A percentile compares a stretch with the other conserved stretches of the same genome.
phyloP scores from a whole-genome alignment of 2,797 vertebrate species.

The Xerus rutilus region DNA sequence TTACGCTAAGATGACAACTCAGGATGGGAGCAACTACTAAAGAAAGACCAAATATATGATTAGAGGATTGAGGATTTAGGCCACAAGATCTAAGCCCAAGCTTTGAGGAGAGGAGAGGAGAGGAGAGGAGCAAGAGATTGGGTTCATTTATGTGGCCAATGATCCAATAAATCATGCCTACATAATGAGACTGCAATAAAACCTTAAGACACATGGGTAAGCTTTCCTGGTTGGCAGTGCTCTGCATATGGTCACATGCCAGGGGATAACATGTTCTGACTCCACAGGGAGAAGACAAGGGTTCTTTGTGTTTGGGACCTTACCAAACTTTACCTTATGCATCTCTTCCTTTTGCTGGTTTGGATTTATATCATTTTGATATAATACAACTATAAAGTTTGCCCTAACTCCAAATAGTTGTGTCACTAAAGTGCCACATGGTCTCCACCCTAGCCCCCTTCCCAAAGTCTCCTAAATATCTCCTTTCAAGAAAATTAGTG shows the following conservation, averaged over 20 bases:
- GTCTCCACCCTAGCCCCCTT: not conserved
- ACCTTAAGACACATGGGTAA: not conserved
- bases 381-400: not conserved
- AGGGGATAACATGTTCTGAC: not conserved
- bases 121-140: not conserved
- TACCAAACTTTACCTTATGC: not conserved
- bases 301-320: not conserved
- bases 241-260: not conserved
- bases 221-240: not conserved
- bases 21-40: not conserved
- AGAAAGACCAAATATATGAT: not conserved
- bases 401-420: not conserved
- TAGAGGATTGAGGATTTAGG: not conserved
- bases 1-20: not conserved
- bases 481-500: not conserved
- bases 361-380: constrained; percentile 9
- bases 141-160: not conserved
- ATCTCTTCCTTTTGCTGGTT: not conserved
- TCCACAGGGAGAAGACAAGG: constrained; percentile 3
- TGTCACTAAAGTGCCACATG: not conserved
- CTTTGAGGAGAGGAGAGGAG: not conserved
- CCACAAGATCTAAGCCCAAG: not conserved
- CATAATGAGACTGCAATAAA: constrained; percentile 31
- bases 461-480: not conserved
- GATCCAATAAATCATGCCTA: not conserved